Base-by-base conservation (phyloP, 2,113 vertebrate genomes). In the Solea senegalensis region DNA sequence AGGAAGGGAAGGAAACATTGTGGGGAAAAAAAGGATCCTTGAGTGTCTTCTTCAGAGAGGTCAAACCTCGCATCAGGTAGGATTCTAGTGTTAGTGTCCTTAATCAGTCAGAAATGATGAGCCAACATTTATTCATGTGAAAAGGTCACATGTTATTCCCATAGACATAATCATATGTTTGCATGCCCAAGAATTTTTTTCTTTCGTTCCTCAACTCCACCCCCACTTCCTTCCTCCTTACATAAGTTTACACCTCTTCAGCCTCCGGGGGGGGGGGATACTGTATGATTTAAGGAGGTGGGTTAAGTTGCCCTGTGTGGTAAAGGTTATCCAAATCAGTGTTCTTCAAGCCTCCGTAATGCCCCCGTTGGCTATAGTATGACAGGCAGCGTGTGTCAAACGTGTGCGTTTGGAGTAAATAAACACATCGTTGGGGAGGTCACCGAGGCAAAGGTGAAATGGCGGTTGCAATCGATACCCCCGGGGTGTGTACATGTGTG, bases 391-490 rank as follows among this genome's bases (percentile, higher is more conserved):
- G 55, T 49, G 71, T 61, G 56, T 78, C 26, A 56, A 16, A 59
- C 51, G 27, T 76, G 76, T 81, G 76, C 75, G 62, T 86, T 68
- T 74, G 64, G 55, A 87, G 87, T 88, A 91, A 91, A 92, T 92
- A 91, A 91, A 92, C 89, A 92, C 89, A 84, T 92, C 77, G 84
- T 90, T 89, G 49, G 61, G 58, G 81, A 88, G 89, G 88, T 92
- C 88, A 90, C 6, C 5, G 83, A 88, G 89, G 82, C 88, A 92
- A 92, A 92, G 90, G 90, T 92, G 89, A 92, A 92, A 74, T 75
- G 69, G 82, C 70, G 88, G 90, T 88, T 90, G 88, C 79, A 83
- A 90, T 90, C 83, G 69, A 89, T 92, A 90, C 75, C 89, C 88
- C 40, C 21, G 51, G 85, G 86, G 76, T 81, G 74, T 78, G 77